phyloP scores from a whole-genome alignment of 30 jellyfish, hydroid and myxozoan species.

The Cassiopea xamachana region DNA sequence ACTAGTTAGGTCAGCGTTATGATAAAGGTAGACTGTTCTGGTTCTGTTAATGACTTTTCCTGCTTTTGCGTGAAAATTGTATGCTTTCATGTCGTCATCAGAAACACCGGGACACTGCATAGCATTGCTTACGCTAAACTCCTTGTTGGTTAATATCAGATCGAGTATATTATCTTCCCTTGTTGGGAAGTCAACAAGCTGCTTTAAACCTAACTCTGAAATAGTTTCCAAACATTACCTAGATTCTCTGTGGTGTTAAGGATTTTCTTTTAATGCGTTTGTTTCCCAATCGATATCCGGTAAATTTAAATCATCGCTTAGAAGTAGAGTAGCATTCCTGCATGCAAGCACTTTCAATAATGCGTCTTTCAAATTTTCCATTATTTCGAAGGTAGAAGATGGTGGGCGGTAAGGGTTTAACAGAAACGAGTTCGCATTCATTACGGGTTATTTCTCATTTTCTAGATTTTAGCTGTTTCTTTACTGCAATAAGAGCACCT shows the following conservation, averaged over 20 bases:
- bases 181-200: constrained; percentile 13
- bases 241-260: constrained; percentile 9
- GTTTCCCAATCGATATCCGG: constrained; percentile 24
- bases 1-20: neutral
- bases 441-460: neutral
- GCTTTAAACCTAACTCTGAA: constrained; percentile 14
- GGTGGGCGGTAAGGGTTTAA: neutral
- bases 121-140: neutral
- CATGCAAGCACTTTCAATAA: neutral
- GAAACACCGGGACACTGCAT: constrained; percentile 8
- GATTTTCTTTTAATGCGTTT: constrained; percentile 11
- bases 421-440: neutral
- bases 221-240: neutral
- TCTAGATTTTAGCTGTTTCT: neutral
- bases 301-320: neutral
- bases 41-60: neutral
- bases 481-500: neutral
- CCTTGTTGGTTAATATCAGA: neutral
- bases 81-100: constrained; percentile 3
- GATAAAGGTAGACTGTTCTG: neutral
- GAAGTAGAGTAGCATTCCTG: neutral
- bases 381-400: neutral
- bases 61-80: neutral
- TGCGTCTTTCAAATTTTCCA: neutral
- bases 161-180: neutral